Evolutionary conservation across 2,113 vertebrate species (phyloP).

Genomic region (Labrus mixtus): DNA sequence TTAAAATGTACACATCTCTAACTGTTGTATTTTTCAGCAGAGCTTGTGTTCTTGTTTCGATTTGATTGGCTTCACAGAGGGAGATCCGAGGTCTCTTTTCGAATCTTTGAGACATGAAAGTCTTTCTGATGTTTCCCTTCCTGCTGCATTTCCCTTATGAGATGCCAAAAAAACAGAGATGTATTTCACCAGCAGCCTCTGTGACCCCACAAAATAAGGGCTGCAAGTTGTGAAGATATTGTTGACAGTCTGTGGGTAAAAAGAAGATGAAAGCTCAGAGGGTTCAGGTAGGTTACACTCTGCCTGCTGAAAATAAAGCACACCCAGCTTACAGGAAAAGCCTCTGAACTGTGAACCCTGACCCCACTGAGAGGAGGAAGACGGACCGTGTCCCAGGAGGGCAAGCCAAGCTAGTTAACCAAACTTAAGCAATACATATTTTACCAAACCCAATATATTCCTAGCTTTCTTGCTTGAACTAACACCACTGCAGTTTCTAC

Average conservation of each 20-base stretch:
- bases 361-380: conserved; percentile 3
- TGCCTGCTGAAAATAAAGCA: conserved; percentile 8
- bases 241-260: conserved; percentile 18
- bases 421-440: no score
- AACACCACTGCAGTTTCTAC: no score
- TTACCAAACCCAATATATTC: no score
- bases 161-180: conserved; percentile 22
- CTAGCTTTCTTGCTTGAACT: no score
- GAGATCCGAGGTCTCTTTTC: conserved; percentile 9
- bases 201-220: conserved; percentile 35
- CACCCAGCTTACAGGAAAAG: conserved; percentile 15
- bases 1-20: conserved; percentile 6
- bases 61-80: conserved; percentile 20
- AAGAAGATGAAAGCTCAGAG: conserved; percentile 17
- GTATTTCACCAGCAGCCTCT: conserved; percentile 7
- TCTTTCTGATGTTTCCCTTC: conserved; percentile 6
- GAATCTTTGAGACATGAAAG: conserved; percentile 35
- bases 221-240: background rate
- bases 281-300: background rate
- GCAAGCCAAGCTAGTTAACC: no score
- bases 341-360: conserved; percentile 35
- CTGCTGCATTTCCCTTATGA: conserved; percentile 9
- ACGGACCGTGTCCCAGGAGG: background rate
- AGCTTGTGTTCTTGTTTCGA: conserved; percentile 16
- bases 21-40: background rate